Base-by-base conservation (phyloP, 2,888 invertebrate genomes). In the Alitta virens region DNA sequence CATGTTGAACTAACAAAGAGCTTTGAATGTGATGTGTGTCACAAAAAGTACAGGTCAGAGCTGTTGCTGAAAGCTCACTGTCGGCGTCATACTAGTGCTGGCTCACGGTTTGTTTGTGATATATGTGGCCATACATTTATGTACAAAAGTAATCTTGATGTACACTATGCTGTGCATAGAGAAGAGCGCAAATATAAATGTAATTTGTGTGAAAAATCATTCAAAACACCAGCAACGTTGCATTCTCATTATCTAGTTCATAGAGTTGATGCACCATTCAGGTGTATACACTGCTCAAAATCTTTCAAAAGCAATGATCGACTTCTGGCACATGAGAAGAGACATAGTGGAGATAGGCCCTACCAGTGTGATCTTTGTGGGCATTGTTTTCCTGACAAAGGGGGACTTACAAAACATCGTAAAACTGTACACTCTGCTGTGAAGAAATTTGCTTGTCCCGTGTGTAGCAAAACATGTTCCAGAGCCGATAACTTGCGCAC, bases 181-280 rank as follows among this genome's bases (percentile, higher is more conserved):
- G 62, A 70, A 7, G 72, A 70, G n/a, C 69, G 69, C 1, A 71
- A 72, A 0, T 75, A 68, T 61, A 58, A 64, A 16, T 79, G 78
- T 62, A 60, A 61, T 9, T 64, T 67, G 5, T 79, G 78, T 60
- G 71, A 69, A 1, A 76, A 76, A 59, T 64, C 72, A 1, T 79
- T 78, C 60, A 78, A 77, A 65, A 76, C 77, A 0, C 76, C 75
- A 54, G 72, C 74, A 24, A 66, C 75, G 3, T 69, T 74, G 24
- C 72, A 73, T 51, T 77, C 78, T 7, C 78, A 79, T 65, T 69
- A 72, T 56, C 70, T 69, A 21, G 72, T 77, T 9, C 78, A 79
- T 60, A 61, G 69, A 2, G 72, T 71, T 1, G 63, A 71, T 3
- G 74, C 71, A 27, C 72, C 73, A 21, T 75, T 70, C 63, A 66